Base-by-base conservation (phyloP, 2,113 vertebrate species). In the Chelonoidis abingdonii region DNA sequence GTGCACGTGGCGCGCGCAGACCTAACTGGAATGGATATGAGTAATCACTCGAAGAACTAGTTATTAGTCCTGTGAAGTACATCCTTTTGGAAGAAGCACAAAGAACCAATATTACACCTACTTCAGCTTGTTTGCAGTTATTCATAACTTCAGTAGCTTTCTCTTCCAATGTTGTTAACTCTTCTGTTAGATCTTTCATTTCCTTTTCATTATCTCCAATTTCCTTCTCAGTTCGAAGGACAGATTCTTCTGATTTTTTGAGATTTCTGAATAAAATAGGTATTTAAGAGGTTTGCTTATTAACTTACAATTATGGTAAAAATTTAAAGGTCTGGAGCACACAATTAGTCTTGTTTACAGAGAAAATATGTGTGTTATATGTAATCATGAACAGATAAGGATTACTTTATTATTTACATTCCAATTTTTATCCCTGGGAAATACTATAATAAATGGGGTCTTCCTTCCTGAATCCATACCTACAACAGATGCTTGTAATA, bases 81-180 rank as follows among this genome's bases (percentile, higher is more conserved):
- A 47, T 59, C 31, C 56, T 31, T 72, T 80, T 2, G 5, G 56
- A 85, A 85, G 80, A 89, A 10, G 21, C 4, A 50, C 2, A 4
- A 17, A 62, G 2, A 41, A 11, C 11, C 2, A 69, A 12, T 31
- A 13, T 2, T 13, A 44, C 27, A n/a, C 94, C 84, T 87, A 98
- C 99, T 98, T 99, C 99, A 14, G 99, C 99, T 93, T 99, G 94
- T 86, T 94, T 98, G 97, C 98, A 98, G 31, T 98, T 97, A 22
- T 98, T 98, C 96, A 99, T 97, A 85, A 99, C 98, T 85, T 98
- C 98, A 1, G 98, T 89, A 2, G 99, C 99, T 97, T 98, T 98
- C 0, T 99, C 99, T 84, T 99, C 99, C n/a, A 99, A 98, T 3
- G 82, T 89, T 94, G 98, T 99, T 87, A 99, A 96, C 31, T 99